Base-by-base conservation (phyloP, 2,888 invertebrate genomes). In the Podotricha telesiphe region DNA sequence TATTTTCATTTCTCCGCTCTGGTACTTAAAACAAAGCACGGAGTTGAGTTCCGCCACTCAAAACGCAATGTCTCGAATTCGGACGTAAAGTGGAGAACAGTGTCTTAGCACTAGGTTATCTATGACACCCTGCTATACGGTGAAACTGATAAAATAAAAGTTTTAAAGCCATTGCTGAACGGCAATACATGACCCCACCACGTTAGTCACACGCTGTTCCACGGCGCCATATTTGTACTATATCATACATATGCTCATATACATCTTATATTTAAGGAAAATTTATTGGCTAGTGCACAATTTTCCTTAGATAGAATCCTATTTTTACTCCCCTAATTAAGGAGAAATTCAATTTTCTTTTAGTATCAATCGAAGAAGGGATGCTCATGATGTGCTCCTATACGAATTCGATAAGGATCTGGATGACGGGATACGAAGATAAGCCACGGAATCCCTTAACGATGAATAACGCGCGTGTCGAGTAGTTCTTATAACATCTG, bases 401-500 rank as follows among this genome's bases (percentile, higher is more conserved):
- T 59, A 45, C 59, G 28, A n/a, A 59, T 11, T 59, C 34, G 50
- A 62, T 62, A 50, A 62, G 50, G 37, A 62, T 62, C 62, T 50
- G 34, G 48, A 50, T 62, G 45, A 50, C 20, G 20, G 62, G 47
- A 47, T 37, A 15, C n/a, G 34, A 48, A 62, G 62, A 62, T 62
- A 62, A 50, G 62, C 62, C 62, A 62, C 62, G 62, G 37, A 50
- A 62, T 50, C 47, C 34, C 62, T 37, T 37, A 62, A 62, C 62
- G 48, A 48, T 17, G 62, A 62, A 48, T 19, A 62, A 47, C 48
- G 62, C 48, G 48, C 62, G 48, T 48, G 62, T 62, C 62, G 19
- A 62, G 34, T 50, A 34, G 37, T 37, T 34, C 15, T 50, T 28
- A 34, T 19, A 4, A 19, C 28, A 48, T 34, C 5, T 37, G 47